Conservation (phyloP, 1,140 invertebrate species). For the Drosophila pectinifera region DNA sequence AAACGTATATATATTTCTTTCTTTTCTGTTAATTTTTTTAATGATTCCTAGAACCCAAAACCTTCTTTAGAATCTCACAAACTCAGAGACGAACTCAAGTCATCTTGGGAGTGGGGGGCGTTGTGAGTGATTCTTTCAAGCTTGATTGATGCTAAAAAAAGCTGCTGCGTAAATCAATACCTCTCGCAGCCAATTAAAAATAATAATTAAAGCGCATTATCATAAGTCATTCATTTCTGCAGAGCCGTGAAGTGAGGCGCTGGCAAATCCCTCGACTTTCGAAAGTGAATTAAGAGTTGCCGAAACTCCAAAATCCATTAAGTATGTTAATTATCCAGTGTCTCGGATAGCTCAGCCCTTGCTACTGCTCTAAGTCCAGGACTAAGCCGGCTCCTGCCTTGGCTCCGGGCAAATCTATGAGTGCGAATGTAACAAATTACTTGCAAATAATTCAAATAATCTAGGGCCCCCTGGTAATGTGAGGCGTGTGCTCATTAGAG, state of each 20-base stretch:
- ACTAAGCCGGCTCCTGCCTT: background rate
- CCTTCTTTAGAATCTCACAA: background rate
- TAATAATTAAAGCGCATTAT: constrained; percentile 35
- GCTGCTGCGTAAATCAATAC: constrained; percentile 4
- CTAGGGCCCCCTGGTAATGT: constrained; percentile 54
- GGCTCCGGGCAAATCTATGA: constrained; percentile 25
- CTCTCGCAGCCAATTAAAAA: background rate
- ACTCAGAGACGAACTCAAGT: constrained; percentile 1
- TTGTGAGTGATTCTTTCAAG: constrained; percentile 9
- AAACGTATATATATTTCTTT: too few species aligned
- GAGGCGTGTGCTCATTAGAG: constrained; percentile 76
- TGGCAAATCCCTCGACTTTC: constrained; percentile 25
- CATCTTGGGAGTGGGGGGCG: background rate
- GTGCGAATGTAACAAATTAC: constrained; percentile 77
- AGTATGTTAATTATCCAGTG: constrained; percentile 73
- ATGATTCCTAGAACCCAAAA: too few species aligned
- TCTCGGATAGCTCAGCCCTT: constrained; percentile 25
- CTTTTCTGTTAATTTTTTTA: too few species aligned
- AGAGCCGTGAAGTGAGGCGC: background rate
- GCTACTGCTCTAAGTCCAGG: constrained; percentile 30
- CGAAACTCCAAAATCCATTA: constrained; percentile 73
- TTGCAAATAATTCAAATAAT: constrained; percentile 83
- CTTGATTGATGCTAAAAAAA: constrained; percentile 6
- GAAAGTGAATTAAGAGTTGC: constrained; percentile 46
- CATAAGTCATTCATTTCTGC: constrained; percentile 24